A percentile compares a stretch with the other conserved stretches of the same genome.
Evolutionary conservation across 2,888 invertebrate genomes (phyloP).

Genomic region (Lissonota sp.): DNA sequence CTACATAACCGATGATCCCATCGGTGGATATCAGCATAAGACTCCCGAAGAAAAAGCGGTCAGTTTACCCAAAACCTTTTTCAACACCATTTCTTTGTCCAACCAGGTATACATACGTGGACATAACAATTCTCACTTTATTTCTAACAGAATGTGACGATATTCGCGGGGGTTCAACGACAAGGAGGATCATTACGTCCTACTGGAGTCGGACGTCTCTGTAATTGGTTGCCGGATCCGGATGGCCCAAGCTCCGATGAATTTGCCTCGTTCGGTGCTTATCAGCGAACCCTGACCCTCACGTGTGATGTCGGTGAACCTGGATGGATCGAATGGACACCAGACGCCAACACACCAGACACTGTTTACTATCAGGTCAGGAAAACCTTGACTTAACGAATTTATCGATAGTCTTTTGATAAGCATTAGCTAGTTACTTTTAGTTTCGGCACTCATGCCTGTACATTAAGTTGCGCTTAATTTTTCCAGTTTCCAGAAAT

Average conservation of each 20-base stretch:
- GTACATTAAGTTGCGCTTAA: no score
- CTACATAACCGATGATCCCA: constrained; percentile 95
- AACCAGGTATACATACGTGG: neutral
- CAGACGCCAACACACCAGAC: constrained; percentile 93
- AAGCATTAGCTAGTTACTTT: no score
- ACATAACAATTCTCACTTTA: constrained; percentile 1
- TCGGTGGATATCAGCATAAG: constrained; percentile 96
- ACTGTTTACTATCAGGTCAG: constrained; percentile 95
- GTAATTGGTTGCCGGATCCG: constrained; percentile 93
- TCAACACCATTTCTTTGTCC: neutral
- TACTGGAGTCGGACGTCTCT: constrained; percentile 92
- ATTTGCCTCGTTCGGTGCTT: constrained; percentile 94
- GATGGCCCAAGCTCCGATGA: constrained; percentile 91
- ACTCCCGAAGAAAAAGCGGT: constrained; percentile 92
- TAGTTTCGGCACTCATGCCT: no score
- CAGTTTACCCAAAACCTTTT: constrained; percentile 69
- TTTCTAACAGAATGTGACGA: constrained; percentile 87
- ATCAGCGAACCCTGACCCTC: constrained; percentile 92
- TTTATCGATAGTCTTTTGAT: neutral
- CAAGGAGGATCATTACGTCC: constrained; percentile 89
- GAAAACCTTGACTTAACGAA: neutral
- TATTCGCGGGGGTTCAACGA: constrained; percentile 92
- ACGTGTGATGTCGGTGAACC: constrained; percentile 94
- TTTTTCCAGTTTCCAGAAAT: no score
- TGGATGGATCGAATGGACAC: constrained; percentile 94